Conservation (phyloP, 1,140 invertebrate genomes). For the Muscidifurax raptorellus region DNA sequence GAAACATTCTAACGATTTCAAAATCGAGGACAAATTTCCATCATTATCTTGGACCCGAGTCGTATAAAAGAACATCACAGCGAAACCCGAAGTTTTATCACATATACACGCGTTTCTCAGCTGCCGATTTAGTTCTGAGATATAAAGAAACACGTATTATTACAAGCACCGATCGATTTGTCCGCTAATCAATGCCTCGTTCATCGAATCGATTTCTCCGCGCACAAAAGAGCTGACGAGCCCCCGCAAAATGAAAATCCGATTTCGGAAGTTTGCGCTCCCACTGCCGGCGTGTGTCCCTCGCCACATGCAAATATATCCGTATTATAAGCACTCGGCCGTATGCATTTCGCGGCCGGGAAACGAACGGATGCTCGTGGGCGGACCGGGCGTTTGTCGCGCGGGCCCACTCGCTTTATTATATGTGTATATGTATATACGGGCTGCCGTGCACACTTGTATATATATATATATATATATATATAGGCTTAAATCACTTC, state of each 20-base stretch:
- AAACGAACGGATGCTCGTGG: slow-evolving; percentile 39
- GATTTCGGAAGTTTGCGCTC: background rate
- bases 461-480: background rate
- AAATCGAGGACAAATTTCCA: too few species aligned
- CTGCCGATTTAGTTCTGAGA: too few species aligned
- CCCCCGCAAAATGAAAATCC: background rate
- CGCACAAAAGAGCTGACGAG: background rate
- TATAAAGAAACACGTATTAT: too few species aligned
- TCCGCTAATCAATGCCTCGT: too few species aligned
- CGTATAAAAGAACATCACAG: too few species aligned
- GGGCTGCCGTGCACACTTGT: background rate
- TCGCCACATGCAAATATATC: slow-evolving; percentile 10
- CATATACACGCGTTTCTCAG: too few species aligned
- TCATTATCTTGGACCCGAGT: too few species aligned
- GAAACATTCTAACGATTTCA: too few species aligned
- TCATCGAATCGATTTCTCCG: too few species aligned
- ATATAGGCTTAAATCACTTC: background rate
- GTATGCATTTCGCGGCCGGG: background rate
- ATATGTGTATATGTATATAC: background rate
- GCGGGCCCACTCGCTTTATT: slow-evolving; percentile 6
- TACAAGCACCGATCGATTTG: too few species aligned
- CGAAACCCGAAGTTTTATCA: too few species aligned
- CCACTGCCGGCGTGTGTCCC: background rate
- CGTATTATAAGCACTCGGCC: too few species aligned
- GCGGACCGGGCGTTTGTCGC: slow-evolving; percentile 42